Percentiles rank a stretch among this genome's conserved stretches.
phyloP scores from a whole-genome alignment of 2,888 invertebrate genomes.

The Cecidostiba fungosa region DNA sequence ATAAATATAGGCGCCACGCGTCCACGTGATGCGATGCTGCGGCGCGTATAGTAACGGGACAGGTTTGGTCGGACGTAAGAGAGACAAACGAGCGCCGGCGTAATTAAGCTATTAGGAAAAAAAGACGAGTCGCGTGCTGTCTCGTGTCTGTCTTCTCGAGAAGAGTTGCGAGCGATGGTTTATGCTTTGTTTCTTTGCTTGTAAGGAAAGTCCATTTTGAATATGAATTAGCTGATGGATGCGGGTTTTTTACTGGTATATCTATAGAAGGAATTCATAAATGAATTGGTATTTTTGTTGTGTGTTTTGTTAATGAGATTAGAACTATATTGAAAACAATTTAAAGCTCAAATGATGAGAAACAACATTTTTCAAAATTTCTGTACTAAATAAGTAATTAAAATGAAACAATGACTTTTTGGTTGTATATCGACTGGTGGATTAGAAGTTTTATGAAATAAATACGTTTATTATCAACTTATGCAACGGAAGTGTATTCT shows the following conservation, averaged over 20 bases:
- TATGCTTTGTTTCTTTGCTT: not conserved
- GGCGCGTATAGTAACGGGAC: constrained; percentile 45
- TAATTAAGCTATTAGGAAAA: constrained; percentile 42
- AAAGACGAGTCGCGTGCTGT: not conserved
- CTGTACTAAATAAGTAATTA: too few relatives aligned
- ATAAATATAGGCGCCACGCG: constrained; percentile 4
- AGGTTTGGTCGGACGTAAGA: constrained; percentile 36
- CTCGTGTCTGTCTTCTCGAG: not conserved
- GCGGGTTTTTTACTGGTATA: not conserved
- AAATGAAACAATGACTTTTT: not conserved
- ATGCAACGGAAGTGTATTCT: constrained; percentile 18
- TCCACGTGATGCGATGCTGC: constrained; percentile 22
- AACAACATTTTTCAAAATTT: too few relatives aligned
- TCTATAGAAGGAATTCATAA: not conserved
- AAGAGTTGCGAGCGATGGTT: not conserved
- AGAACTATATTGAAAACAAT: too few relatives aligned
- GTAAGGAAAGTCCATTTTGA: not conserved
- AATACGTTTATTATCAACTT: constrained; percentile 29
- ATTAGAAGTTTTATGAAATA: constrained; percentile 7
- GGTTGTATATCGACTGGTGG: not conserved
- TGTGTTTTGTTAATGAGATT: not conserved
- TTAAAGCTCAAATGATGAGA: too few relatives aligned
- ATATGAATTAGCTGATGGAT: not conserved
- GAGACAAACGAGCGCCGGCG: not conserved
- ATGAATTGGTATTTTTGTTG: not conserved